Evolutionary conservation across 2,888 invertebrate genomes (phyloP).

Genomic region (Brachypalpus laphriformis): DNA sequence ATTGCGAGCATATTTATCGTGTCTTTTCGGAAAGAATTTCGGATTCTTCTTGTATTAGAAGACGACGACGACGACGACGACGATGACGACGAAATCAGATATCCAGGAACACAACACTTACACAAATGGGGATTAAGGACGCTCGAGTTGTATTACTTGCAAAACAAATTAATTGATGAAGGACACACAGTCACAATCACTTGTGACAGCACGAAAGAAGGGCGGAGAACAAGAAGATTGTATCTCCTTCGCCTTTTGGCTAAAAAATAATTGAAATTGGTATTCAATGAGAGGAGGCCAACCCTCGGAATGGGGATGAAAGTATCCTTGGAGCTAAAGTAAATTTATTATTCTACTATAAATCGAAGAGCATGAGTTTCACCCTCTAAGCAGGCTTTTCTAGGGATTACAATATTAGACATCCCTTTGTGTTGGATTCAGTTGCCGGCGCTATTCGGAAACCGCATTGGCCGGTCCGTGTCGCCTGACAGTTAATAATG

Average conservation of each 20-base stretch:
- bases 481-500: conserved; percentile 72
- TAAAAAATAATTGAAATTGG: conserved; percentile 74
- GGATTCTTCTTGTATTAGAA: conserved; percentile 32
- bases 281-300: conserved; percentile 69
- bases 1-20: conserved; percentile 71
- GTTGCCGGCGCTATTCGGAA: conserved; percentile 37
- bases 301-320: neutral
- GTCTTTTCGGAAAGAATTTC: conserved; percentile 57
- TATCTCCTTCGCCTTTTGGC: conserved; percentile 61
- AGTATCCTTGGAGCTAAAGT: conserved; percentile 66
- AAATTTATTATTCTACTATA: conserved; percentile 74
- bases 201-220: conserved; percentile 61
- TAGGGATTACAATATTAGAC: conserved; percentile 70
- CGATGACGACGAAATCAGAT: conserved; percentile 67
- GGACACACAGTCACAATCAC: conserved; percentile 75
- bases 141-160: conserved; percentile 75
- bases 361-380: conserved; percentile 68
- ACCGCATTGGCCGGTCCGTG: conserved; percentile 38
- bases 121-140: conserved; percentile 76
- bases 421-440: conserved; percentile 58
- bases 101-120: conserved; percentile 73
- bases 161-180: conserved; percentile 76
- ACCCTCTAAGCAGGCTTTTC: conserved; percentile 70
- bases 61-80: conserved; percentile 28
- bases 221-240: conserved; percentile 17